These are phyloP conservation scores for Montipora foliosa DNA, from an alignment of 64 coral and sea anemone genomes.

Conservation along the genomic window DNA sequence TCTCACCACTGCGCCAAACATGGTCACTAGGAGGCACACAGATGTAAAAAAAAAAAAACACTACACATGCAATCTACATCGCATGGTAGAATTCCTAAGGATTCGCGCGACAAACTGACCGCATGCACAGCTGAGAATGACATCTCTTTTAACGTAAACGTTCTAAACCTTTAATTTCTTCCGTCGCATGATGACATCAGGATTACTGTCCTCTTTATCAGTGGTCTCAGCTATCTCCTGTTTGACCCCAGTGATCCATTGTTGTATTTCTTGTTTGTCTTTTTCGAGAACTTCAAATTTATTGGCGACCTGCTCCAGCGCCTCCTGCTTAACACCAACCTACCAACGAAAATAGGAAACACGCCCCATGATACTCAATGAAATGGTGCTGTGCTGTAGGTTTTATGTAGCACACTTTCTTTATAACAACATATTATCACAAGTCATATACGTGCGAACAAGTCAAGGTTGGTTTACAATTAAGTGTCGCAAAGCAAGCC, in stretches of 20 bases:
- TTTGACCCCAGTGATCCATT: slow-evolving; percentile 88
- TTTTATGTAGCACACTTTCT: no score
- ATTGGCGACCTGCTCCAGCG: slow-evolving; percentile 72
- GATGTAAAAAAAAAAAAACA: no score
- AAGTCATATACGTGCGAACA: no score
- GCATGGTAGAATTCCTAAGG: neutral
- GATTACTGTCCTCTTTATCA: slow-evolving; percentile 50
- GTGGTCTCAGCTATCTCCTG: slow-evolving; percentile 62
- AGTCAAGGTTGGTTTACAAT: no score
- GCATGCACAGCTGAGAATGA: neutral
- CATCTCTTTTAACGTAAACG: neutral
- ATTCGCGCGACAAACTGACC: no score
- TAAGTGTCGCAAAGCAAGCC: no score
- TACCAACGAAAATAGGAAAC: neutral
- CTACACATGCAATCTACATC: no score
- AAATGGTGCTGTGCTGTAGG: no score
- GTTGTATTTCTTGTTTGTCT: slow-evolving; percentile 84
- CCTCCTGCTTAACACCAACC: slow-evolving; percentile 62
- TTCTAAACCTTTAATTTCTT: slow-evolving; percentile 78
- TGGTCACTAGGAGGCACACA: no score
- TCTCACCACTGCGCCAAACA: no score
- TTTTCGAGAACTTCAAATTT: slow-evolving; percentile 94
- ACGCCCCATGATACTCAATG: no score
- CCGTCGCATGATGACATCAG: slow-evolving; percentile 72
- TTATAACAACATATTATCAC: no score